These are phyloP conservation scores for Lampris incognitus DNA, from an alignment of 2,113 vertebrate species.

Conservation along the genomic window DNA sequence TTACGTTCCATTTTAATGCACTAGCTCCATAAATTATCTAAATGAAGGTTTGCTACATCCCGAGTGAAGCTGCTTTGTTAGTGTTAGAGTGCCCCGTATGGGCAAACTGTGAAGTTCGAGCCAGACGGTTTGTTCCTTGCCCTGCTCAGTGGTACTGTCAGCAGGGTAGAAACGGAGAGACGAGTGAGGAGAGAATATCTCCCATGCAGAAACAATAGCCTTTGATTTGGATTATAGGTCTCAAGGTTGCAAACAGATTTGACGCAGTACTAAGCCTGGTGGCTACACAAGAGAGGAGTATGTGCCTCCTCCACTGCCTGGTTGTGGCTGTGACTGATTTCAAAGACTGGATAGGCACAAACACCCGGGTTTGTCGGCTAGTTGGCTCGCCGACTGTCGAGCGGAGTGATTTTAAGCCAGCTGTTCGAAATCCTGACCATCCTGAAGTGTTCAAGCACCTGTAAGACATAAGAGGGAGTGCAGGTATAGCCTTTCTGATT, in stretches of 20 bases:
- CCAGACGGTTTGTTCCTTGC: conserved; percentile 45
- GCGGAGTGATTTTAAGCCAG: conserved; percentile 53
- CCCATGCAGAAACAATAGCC: conserved; percentile 56
- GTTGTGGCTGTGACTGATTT: conserved; percentile 59
- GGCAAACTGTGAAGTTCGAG: conserved; percentile 49
- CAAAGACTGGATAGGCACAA: conserved; percentile 33
- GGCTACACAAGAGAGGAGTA: conserved; percentile 36
- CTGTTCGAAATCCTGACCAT: conserved; percentile 37
- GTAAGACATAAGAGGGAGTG: conserved; percentile 37
- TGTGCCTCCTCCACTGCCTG: conserved; percentile 21
- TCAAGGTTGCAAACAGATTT: conserved; percentile 65
- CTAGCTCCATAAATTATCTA: too few species aligned
- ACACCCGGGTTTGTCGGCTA: conserved; percentile 13
- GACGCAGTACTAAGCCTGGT: conserved; percentile 45
- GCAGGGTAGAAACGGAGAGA: conserved; percentile 28
- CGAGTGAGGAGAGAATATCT: conserved; percentile 41
- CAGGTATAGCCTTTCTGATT: conserved; percentile 21
- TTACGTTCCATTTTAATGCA: too few species aligned
- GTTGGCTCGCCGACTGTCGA: conserved; percentile 6
- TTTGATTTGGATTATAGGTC: conserved; percentile 74
- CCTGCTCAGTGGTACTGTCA: conserved; percentile 52
- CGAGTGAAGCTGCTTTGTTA: conserved; percentile 22
- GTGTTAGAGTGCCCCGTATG: conserved; percentile 26
- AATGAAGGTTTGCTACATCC: not conserved
- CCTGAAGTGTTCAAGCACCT: conserved; percentile 19